Conservation (phyloP, 2,113 vertebrate species). For the Apodemus sylvaticus region DNA sequence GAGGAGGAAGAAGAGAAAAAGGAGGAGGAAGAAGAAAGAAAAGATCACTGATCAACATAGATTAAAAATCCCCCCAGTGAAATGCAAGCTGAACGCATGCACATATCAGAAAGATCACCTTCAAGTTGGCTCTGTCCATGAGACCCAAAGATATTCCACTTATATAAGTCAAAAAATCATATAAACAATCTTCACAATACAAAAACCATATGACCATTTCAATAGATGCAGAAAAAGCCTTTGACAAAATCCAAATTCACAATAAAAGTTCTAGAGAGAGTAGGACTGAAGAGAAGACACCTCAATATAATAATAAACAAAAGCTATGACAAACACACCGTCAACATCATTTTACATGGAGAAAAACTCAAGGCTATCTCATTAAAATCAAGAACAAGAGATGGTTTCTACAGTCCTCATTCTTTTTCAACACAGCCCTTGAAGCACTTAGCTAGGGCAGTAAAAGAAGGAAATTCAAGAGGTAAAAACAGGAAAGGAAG, state of each 20-base stretch:
- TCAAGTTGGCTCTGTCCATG: too few species aligned
- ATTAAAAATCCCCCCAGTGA: not conserved
- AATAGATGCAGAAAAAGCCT: not conserved
- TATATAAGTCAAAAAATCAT: not conserved
- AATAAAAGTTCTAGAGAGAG: not conserved
- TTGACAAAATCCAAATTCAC: not conserved
- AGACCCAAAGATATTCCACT: not conserved
- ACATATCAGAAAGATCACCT: too few species aligned
- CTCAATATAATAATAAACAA: not conserved
- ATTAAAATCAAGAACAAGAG: not conserved
- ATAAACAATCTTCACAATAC: not conserved
- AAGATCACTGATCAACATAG: not conserved
- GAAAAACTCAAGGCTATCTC: not conserved
- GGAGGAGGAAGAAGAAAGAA: not conserved
- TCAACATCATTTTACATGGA: not conserved
- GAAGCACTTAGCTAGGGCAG: not conserved
- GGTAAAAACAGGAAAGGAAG: not conserved
- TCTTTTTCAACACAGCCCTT: not conserved
- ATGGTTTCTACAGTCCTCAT: not conserved
- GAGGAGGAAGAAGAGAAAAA: not conserved
- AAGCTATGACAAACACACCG: not conserved
- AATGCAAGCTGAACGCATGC: not conserved
- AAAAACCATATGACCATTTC: not conserved
- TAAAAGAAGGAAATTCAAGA: not conserved
- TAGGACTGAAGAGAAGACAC: not conserved